Conservation (phyloP, 2,797 vertebrate genomes). For the Euphonia xanthogaster region DNA sequence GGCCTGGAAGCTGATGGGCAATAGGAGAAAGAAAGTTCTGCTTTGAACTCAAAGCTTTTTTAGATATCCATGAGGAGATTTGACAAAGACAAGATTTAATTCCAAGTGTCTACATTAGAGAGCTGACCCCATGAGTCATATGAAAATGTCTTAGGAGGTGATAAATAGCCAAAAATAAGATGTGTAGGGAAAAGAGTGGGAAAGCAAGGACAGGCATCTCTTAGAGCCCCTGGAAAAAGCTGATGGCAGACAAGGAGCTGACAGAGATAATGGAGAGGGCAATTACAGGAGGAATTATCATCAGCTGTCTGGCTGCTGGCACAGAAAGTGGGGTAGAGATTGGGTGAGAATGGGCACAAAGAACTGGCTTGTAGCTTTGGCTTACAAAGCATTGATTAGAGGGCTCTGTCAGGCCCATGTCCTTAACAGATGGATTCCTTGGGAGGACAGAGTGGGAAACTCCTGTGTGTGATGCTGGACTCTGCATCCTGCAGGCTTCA, state of each 20-base stretch:
- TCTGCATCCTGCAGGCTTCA: background rate
- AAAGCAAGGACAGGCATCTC: background rate
- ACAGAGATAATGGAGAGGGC: background rate
- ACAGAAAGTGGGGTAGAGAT: background rate
- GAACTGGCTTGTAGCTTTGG: background rate
- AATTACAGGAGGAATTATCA: conserved; percentile 20
- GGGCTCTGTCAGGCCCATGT: background rate
- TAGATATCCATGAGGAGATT: background rate
- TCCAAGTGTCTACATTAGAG: background rate
- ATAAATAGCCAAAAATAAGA: background rate
- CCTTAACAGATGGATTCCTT: background rate
- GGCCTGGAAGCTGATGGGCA: background rate
- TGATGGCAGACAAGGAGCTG: background rate
- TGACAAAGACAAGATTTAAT: background rate
- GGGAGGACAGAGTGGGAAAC: background rate
- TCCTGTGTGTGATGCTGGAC: fast-evolving
- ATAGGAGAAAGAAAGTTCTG: background rate
- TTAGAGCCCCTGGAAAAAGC: background rate
- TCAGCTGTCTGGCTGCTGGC: background rate
- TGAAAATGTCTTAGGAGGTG: background rate
- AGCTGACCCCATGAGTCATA: background rate
- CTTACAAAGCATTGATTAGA: background rate
- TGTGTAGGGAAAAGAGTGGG: background rate
- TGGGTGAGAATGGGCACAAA: background rate
- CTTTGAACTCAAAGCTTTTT: background rate